Conservation (phyloP, 2,888 invertebrate genomes). For the Stenodera caucasica region DNA sequence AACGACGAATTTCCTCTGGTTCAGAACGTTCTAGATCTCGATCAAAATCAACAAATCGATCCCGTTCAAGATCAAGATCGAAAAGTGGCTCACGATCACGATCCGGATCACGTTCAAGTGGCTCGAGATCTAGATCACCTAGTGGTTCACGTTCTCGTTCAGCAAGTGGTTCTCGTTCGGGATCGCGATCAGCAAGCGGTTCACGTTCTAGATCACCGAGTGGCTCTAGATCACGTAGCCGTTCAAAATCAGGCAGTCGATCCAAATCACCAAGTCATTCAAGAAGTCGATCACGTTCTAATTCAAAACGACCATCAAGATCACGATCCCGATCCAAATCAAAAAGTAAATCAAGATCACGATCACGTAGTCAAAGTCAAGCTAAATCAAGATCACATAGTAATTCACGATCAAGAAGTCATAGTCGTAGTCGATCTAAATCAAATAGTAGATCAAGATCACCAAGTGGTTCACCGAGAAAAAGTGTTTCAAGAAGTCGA, state of each 20-base stretch:
- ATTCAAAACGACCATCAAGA: constrained; percentile 38
- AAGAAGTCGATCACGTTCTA: constrained; percentile 42
- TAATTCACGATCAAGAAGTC: constrained; percentile 32
- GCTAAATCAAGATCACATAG: constrained; percentile 41
- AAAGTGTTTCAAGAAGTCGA: too few relatives aligned
- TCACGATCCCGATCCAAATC: constrained; percentile 51
- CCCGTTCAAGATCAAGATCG: constrained; percentile 35
- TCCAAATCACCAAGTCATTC: constrained; percentile 42
- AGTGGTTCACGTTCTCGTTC: constrained; percentile 50
- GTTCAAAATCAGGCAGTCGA: too few relatives aligned
- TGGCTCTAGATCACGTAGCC: constrained; percentile 26
- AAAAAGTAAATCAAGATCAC: constrained; percentile 30
- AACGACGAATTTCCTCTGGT: constrained; percentile 65
- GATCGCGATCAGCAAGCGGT: constrained; percentile 45
- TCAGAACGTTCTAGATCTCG: constrained; percentile 57
- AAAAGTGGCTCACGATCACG: constrained; percentile 24
- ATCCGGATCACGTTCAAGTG: constrained; percentile 46
- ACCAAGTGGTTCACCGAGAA: constrained; percentile 21
- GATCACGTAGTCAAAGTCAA: constrained; percentile 4
- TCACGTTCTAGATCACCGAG: constrained; percentile 38
- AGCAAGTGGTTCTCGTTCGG: constrained; percentile 46
- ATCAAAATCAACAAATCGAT: constrained; percentile 47
- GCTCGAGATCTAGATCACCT: constrained; percentile 24
- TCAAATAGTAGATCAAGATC: constrained; percentile 28
- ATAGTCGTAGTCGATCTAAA: constrained; percentile 38